Percentiles rank a stretch among this genome's conserved stretches.
Conservation (phyloP, 2,113 vertebrate species). For the Ochotona princeps region DNA sequence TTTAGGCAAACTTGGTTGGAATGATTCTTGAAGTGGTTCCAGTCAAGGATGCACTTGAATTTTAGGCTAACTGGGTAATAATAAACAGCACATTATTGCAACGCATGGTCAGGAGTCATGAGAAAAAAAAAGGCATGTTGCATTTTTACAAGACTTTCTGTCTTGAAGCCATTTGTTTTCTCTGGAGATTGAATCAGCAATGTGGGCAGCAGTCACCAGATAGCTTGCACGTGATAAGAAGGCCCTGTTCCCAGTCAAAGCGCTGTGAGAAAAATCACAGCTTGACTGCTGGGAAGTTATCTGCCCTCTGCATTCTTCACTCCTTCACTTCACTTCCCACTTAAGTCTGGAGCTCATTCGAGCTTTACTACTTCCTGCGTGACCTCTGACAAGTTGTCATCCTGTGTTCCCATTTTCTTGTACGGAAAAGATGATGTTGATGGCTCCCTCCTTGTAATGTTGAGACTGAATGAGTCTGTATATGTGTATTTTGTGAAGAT, state of each 20-base stretch:
- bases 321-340: background rate
- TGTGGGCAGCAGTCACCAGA: background rate
- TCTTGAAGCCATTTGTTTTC: background rate
- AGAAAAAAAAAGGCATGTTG: background rate
- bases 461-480: background rate
- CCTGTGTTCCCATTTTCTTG: background rate
- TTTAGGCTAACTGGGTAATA: background rate
- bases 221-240: background rate
- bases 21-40: background rate
- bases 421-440: background rate
- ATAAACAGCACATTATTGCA: background rate
- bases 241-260: background rate
- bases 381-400: background rate
- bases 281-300: background rate
- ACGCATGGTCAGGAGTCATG: background rate
- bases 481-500: background rate
- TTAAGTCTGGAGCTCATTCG: background rate
- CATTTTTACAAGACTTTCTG: background rate
- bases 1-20: background rate
- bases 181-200: background rate
- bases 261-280: background rate
- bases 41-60: background rate
- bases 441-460: background rate
- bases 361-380: background rate
- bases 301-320: background rate